Evolutionary conservation across 2,113 vertebrate genomes (phyloP).

Genomic region (Dasypus novemcinctus): DNA sequence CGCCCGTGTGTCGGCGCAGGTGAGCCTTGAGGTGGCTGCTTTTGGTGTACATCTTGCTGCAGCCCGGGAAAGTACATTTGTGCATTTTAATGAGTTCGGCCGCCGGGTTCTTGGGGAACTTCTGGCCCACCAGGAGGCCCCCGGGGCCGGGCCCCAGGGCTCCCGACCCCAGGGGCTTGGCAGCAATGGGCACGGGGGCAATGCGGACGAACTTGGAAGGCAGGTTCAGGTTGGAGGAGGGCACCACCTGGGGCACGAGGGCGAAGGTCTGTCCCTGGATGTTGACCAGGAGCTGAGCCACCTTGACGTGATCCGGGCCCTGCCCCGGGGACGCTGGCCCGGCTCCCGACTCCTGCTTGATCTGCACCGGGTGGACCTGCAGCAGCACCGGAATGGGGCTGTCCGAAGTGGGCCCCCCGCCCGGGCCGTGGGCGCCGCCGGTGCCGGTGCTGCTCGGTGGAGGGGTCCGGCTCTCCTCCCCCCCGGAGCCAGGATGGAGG

Average conservation of each 20-base stretch:
- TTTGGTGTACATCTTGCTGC: slow-evolving; percentile 98
- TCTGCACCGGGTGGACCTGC: slow-evolving; percentile 91
- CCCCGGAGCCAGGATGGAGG: slow-evolving; percentile 80
- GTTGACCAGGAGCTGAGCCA: slow-evolving; percentile 93
- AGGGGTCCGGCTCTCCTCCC: slow-evolving; percentile 82
- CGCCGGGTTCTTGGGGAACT: slow-evolving; percentile 93
- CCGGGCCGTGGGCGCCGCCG: slow-evolving; percentile 81
- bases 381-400: slow-evolving; percentile 89
- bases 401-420: slow-evolving; percentile 79
- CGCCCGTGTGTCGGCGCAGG: slow-evolving; percentile 94
- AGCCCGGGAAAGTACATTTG: slow-evolving; percentile 95
- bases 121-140: slow-evolving; percentile 89
- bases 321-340: slow-evolving; percentile 82
- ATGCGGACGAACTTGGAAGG: slow-evolving; percentile 96
- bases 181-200: slow-evolving; percentile 94
- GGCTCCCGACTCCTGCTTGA: slow-evolving; percentile 89
- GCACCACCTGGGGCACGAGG: slow-evolving; percentile 93
- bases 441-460: slow-evolving; percentile 69
- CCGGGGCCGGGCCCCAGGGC: slow-evolving; percentile 85
- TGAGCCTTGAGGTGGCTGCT: slow-evolving; percentile 98
- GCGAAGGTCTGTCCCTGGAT: slow-evolving; percentile 97
- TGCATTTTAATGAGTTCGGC: slow-evolving; percentile 98
- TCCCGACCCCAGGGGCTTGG: slow-evolving; percentile 91
- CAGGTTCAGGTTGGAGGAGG: slow-evolving; percentile 87
- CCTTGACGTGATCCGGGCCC: slow-evolving; percentile 90